Percentiles rank a stretch among this genome's conserved stretches.
Evolutionary conservation across 2,113 vertebrate genomes (phyloP).

Genomic region (Lagenorhynchus albirostris): DNA sequence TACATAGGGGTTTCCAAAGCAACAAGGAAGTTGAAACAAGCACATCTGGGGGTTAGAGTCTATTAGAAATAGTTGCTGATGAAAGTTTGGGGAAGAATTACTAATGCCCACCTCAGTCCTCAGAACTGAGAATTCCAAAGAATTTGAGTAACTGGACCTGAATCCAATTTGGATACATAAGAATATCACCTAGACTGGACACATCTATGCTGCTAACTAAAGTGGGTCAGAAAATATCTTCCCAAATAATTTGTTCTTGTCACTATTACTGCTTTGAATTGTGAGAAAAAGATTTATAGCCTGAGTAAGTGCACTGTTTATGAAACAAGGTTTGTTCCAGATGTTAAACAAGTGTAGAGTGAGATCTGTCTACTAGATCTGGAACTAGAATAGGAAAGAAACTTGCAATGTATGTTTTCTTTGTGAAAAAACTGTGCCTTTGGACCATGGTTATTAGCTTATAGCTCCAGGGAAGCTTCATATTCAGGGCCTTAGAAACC

Average conservation of each 20-base stretch:
- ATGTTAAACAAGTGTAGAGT: background rate
- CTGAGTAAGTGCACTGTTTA: background rate
- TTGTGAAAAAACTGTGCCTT: background rate
- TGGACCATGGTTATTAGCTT: background rate
- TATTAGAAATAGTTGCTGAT: slow-evolving; percentile 27
- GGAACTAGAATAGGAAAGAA: background rate
- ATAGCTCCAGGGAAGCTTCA: background rate
- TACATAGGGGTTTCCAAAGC: slow-evolving; percentile 15
- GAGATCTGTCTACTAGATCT: background rate
- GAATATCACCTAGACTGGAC: background rate
- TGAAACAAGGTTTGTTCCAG: slow-evolving; percentile 10
- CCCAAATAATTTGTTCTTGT: slow-evolving; percentile 1
- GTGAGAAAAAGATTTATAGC: background rate
- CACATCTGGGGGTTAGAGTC: background rate
- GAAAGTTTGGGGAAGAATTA: background rate
- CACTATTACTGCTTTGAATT: background rate
- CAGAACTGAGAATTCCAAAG: slow-evolving; percentile 10
- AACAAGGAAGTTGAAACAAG: slow-evolving; percentile 28
- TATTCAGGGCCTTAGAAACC: background rate
- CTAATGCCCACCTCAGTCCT: background rate
- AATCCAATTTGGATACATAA: background rate
- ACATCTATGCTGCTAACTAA: background rate
- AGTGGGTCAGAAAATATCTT: background rate
- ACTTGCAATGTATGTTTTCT: background rate
- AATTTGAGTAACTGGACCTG: background rate